Evolutionary conservation across 1,140 invertebrate species (phyloP).

Genomic region (Polyergus mexicanus): DNA sequence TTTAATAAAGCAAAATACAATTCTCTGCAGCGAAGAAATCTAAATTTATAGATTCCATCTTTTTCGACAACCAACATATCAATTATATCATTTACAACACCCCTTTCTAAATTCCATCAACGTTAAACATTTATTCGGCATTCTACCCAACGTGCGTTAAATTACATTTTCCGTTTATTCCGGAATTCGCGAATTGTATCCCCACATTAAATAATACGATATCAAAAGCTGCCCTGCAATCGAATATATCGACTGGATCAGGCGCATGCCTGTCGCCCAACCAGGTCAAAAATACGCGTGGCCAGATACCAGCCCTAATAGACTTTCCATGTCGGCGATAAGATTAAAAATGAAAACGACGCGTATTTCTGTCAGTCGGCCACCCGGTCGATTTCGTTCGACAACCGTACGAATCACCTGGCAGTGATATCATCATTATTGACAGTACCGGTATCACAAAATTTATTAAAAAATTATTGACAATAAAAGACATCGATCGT

Average conservation of each 20-base stretch:
- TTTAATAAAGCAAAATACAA: not conserved
- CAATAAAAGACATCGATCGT: conserved; percentile 29
- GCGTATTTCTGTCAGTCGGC: conserved; percentile 60
- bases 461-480: conserved; percentile 34
- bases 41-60: conserved; percentile 1
- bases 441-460: conserved; percentile 33
- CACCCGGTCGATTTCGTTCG: conserved; percentile 52
- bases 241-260: conserved; percentile 46
- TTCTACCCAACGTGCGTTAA: conserved; percentile 44
- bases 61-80: conserved; percentile 38
- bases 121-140: conserved; percentile 30
- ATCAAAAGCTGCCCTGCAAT: conserved; percentile 51
- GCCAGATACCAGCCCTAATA: conserved; percentile 54
- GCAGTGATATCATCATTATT: conserved; percentile 19
- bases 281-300: conserved; percentile 49
- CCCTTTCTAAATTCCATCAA: conserved; percentile 43
- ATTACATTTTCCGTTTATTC: conserved; percentile 60
- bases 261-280: conserved; percentile 33
- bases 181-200: conserved; percentile 42
- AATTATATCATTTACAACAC: conserved; percentile 39
- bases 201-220: conserved; percentile 58
- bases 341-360: conserved; percentile 58
- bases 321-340: conserved; percentile 57
- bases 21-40: conserved; percentile 5
- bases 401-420: conserved; percentile 5